These are phyloP conservation scores for Orthosia incerta DNA, from an alignment of 2,888 invertebrate genomes.

Conservation along the genomic window DNA sequence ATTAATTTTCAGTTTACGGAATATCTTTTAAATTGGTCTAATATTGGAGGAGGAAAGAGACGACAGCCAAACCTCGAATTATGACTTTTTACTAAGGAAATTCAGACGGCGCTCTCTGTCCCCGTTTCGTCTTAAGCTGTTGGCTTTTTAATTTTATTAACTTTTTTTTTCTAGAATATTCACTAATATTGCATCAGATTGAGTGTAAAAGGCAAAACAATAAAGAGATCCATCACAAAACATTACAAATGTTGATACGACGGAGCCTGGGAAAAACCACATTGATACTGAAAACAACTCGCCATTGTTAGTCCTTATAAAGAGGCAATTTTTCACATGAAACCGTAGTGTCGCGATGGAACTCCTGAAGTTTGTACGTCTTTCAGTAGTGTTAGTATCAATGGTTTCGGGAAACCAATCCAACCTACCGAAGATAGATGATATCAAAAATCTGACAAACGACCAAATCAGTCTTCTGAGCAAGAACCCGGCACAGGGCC, in stretches of 20 bases:
- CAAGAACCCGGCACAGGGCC: not conserved
- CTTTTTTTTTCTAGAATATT: no score
- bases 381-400: conserved; percentile 17
- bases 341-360: conserved; percentile 49
- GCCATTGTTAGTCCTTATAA: conserved; percentile 61
- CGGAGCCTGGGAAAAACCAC: conserved; percentile 54
- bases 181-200: no score
- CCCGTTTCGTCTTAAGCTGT: no score
- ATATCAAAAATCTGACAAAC: fast-evolving
- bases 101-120: no score
- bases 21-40: no score
- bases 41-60: no score
- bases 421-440: no score
- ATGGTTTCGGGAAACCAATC: not conserved
- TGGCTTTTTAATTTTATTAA: no score
- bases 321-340: conserved; percentile 23
- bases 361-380: conserved; percentile 30
- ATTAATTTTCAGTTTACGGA: no score
- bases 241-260: conserved; percentile 40
- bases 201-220: not conserved
- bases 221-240: conserved; percentile 34
- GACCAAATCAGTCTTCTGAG: fast-evolving
- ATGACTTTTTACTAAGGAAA: no score
- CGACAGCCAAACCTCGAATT: no score
- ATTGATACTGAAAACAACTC: conserved; percentile 40